Evolutionary conservation across 1,140 invertebrate species (phyloP).

Genomic region (Rhizoglyphus robini): DNA sequence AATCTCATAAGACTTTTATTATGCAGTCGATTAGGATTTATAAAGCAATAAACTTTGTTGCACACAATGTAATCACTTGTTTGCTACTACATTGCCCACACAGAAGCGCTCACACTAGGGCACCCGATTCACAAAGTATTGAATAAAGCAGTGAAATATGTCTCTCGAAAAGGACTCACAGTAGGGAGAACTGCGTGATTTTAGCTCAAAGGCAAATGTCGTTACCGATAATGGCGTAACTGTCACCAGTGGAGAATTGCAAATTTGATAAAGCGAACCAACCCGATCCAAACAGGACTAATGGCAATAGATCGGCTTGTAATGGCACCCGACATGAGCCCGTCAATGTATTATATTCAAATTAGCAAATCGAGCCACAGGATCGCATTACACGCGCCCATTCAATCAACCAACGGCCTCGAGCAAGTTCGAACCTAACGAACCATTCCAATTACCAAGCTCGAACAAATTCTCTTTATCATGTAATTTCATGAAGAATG

Average conservation of each 20-base stretch:
- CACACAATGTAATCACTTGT: too few species aligned
- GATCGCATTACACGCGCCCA: not conserved
- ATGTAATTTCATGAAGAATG: too few species aligned
- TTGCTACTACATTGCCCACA: too few species aligned
- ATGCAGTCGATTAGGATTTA: too few species aligned
- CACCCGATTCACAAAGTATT: too few species aligned
- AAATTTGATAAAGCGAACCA: not conserved
- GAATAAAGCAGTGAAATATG: too few species aligned
- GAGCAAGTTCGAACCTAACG: not conserved
- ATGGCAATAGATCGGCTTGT: not conserved
- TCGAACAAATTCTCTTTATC: not conserved
- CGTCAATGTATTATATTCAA: constrained; percentile 3
- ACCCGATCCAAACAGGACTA: not conserved
- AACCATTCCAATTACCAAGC: not conserved
- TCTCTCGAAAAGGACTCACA: too few species aligned
- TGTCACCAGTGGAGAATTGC: not conserved
- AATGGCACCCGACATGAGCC: not conserved
- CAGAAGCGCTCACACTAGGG: too few species aligned
- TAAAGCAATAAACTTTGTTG: too few species aligned
- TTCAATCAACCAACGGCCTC: not conserved
- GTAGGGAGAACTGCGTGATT: too few species aligned
- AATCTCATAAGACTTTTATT: too few species aligned
- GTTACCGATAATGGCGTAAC: not conserved
- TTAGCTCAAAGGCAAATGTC: too few species aligned
- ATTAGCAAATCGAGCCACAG: not conserved